Evolutionary conservation across 2,113 vertebrate genomes (phyloP), one percentile per base, ranked within the genome.

Genomic region (Gymnarchus niloticus): DNA sequence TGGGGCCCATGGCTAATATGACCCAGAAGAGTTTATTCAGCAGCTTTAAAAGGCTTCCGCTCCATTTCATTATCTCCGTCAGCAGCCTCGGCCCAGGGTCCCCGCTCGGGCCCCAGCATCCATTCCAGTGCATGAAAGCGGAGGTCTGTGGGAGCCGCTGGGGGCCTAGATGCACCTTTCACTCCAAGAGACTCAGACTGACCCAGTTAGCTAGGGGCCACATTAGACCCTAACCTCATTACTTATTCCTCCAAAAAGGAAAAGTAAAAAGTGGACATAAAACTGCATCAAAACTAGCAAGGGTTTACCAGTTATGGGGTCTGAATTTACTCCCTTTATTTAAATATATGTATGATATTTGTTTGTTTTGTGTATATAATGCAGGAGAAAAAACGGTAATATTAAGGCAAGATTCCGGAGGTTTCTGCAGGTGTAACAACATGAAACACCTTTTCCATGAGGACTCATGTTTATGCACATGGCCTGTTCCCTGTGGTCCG

Each of bases 1-100:
- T 56, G 44, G 87, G 77, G 87, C 77, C 77, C 83, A 49, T 4
- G 56, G 84, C 85, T 86, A 81, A 69, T 81, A 57, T 85, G 59
- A 52, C 86, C 86, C 88, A 41, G 25, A 56, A 80, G 88, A 86
- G 46, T 83, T 73, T 28, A 87, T 88, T 87, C 81, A 85, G 81
- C 85, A 73, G 69, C 84, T 88, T 87, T 88, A 61, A 56, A 85
- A 86, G 61, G 76, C 82, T 81, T 56, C 84, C 17, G 81, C 44
- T 85, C 84, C 21, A 56, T 69, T 86, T 86, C 85, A 86, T 87
- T 89, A 89, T 89, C 88, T 89, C 88, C n/a, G 85, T 87, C 84
- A 85, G 61, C 88, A 89, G 88, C 51, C 80, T 37, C 19, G 41
- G 44, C 78, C 78, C 85, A 65, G 6, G 8, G n/a, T 85, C 86